Evolutionary conservation across 1,140 invertebrate genomes (phyloP), one percentile per base, ranked within the genome.

Genomic region (Cydia amplana): DNA sequence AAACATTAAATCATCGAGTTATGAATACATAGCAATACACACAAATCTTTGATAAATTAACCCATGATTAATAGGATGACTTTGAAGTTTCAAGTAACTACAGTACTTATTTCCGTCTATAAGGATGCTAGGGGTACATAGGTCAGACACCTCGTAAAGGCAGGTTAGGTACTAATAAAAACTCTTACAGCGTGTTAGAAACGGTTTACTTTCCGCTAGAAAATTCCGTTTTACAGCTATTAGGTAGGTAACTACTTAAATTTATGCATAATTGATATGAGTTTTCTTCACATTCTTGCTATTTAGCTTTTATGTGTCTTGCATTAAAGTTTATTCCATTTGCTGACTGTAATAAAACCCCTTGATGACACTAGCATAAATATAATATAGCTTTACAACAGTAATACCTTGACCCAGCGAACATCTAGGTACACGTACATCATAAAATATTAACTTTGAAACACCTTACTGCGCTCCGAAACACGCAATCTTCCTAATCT

Each of bases 401-500:
- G 4, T 51, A 51, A 18, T 70, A 18, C 65, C 20, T 60, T 65
- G 64, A 70, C 6, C 65, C 16, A 28, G 16, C 36, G 9, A 36
- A 2, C 32, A 65, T 32, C n/a, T n/a, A n/a, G n/a, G n/a, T n/a
- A n/a, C n/a, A n/a, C n/a, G 16, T 10, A 36, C n/a, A 32, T 43
- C n/a, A 36, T 23, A 60, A 60, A 60, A 60, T 60, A 60, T 60
- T 60, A 23, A 60, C 55, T 23, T 23, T 9, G 23, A 60, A 60
- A 60, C 55, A 60, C 55, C 20, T 60, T 23, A 20, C 55, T 60
- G 5, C 20, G 20, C 55, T 23, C 18, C 55, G 55, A 18, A 51
- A 18, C 55, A 60, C 55, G 55, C 55, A 10, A 60, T 60, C 55
- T 23, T 60, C 51, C 55, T 70, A 70, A 70, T 70, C 65, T 70